Conservation (phyloP, 2,113 vertebrate species). For the Cercocebus atys region DNA sequence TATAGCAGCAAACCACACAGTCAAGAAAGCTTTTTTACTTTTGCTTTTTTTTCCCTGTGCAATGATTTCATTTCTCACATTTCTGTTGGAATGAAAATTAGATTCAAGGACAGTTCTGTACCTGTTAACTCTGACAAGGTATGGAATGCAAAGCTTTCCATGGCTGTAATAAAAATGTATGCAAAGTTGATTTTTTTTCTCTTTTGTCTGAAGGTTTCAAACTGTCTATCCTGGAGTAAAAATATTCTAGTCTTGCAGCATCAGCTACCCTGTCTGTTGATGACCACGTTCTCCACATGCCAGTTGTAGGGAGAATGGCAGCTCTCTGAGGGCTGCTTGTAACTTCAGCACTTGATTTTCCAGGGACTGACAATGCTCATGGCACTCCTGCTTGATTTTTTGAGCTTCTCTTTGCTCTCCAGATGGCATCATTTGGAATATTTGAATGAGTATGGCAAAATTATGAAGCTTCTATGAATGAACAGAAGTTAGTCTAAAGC, state of each 20-base stretch:
- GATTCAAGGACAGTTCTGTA: slow-evolving; percentile 56
- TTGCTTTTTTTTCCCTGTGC: background rate
- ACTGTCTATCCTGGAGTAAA: background rate
- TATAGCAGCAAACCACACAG: slow-evolving; percentile 33
- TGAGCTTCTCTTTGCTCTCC: background rate
- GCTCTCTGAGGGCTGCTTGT: background rate
- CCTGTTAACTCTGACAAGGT: slow-evolving; percentile 62
- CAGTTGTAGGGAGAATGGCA: background rate
- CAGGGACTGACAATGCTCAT: background rate
- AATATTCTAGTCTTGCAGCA: background rate
- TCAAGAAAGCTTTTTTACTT: background rate
- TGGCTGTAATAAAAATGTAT: slow-evolving; percentile 41
- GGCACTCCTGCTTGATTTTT: background rate
- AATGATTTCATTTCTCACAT: slow-evolving; percentile 58
- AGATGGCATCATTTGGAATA: background rate
- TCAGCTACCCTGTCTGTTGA: background rate
- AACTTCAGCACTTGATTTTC: background rate
- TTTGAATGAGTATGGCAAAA: background rate
- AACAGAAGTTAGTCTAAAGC: background rate
- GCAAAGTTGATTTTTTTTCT: background rate
- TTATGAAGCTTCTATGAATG: background rate
- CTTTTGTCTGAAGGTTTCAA: background rate
- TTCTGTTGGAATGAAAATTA: slow-evolving; percentile 72
- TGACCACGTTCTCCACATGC: background rate
- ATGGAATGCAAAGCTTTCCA: slow-evolving; percentile 57